Base-by-base conservation (phyloP, 2,113 vertebrate species). In the Nannobrachium achirus region DNA sequence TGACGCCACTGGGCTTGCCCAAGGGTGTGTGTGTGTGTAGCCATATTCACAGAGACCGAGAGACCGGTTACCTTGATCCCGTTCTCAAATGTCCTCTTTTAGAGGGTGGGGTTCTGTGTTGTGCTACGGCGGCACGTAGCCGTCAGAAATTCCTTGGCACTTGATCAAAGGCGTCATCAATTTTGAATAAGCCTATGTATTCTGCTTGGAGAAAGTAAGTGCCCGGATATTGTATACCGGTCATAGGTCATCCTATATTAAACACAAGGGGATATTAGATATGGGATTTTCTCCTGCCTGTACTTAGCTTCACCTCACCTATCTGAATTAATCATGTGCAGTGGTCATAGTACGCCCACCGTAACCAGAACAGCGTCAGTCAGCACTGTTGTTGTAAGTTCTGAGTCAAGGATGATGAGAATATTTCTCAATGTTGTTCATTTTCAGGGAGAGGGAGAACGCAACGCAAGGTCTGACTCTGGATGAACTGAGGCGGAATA, bases 401-500 rank as follows among this genome's bases (percentile, higher is more conserved):
- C 68, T 2, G 9, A 59, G 44, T n/a, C 6, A 19, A 2, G 1
- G 19, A 51, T 41, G 19, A 45, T 44, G 41, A 11, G 11, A 1
- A 57, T 11, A 49, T 56, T 33, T 16, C 16, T 61, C 8, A 6
- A 51, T 42, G 15, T 73, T 86, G 48, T 69, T 51, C 0, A 62
- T 57, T 76, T 81, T 85, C 84, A 98, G 96, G 49, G 69, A 90
- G 10, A 92, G 56, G 0, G 91, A 92, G 0, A 85, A 88, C 20
- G 88, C 89, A 5, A 86, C 93, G 1, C 94, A 92, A 78, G 94
- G 93, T 10, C 87, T 95, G 58, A 92, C 95, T 45, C 68, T 95
- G 86, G 96, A 97, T 33, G 95, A 99, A 40, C 87, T 96, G 44
- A 93, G 93, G 10, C 94, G 92, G 73, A 95, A 69, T 82, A 92